Evolutionary conservation across 2,113 vertebrate genomes (phyloP).

Genomic region (Todiramphus chloris): DNA sequence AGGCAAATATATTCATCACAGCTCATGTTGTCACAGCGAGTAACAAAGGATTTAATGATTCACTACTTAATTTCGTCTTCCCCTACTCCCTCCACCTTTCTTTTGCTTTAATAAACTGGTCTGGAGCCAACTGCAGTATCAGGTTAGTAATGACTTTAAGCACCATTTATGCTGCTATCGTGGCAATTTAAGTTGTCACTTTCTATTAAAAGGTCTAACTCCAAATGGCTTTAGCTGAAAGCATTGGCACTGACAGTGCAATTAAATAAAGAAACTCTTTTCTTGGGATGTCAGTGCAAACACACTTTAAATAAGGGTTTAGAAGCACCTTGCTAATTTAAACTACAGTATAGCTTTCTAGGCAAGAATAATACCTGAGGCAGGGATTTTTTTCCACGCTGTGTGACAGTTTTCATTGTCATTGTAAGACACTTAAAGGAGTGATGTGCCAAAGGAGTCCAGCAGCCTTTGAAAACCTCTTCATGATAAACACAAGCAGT

Average conservation of each 20-base stretch:
- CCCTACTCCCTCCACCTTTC: conserved; percentile 65
- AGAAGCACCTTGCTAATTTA: conserved; percentile 77
- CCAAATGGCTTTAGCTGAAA: conserved; percentile 75
- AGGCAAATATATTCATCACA: conserved; percentile 42
- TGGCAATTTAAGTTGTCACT: conserved; percentile 80
- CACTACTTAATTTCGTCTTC: conserved; percentile 51
- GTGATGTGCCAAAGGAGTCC: conserved; percentile 34
- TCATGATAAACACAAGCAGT: not conserved
- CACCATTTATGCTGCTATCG: conserved; percentile 72
- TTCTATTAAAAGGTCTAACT: conserved; percentile 84
- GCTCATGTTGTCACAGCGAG: conserved; percentile 58
- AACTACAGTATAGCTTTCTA: conserved; percentile 83
- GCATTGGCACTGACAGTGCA: conserved; percentile 73
- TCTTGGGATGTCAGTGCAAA: conserved; percentile 78
- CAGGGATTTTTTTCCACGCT: not conserved
- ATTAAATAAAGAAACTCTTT: conserved; percentile 77
- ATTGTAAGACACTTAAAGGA: conserved; percentile 42
- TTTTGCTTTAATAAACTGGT: conserved; percentile 76
- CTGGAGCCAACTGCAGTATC: conserved; percentile 72
- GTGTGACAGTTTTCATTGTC: conserved; percentile 68
- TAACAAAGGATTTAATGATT: conserved; percentile 74
- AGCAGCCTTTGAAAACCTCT: conserved; percentile 40
- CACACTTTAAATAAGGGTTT: conserved; percentile 78
- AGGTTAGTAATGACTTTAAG: conserved; percentile 76
- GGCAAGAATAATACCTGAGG: conserved; percentile 74